Evolutionary conservation across 2,888 invertebrate species (phyloP).

Genomic region (Meloe dianella): DNA sequence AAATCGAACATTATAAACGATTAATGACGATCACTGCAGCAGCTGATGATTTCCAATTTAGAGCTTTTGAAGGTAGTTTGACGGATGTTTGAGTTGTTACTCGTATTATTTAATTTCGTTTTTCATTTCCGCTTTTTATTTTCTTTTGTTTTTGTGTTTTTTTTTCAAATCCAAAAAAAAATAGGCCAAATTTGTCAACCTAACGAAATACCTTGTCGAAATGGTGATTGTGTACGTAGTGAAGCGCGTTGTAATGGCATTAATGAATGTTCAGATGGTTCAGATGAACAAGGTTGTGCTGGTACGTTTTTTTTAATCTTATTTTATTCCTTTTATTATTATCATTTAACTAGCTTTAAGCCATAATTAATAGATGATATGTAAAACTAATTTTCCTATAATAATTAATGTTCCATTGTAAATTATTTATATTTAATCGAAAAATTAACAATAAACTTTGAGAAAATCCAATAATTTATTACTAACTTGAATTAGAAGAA

Average conservation of each 20-base stretch:
- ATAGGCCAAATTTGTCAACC: slow-evolving; percentile 46
- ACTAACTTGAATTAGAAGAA: slow-evolving; percentile 5
- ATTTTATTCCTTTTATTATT: slow-evolving; percentile 27
- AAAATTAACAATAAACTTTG: slow-evolving; percentile 14
- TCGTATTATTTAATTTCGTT: slow-evolving; percentile 30
- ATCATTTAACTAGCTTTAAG: slow-evolving; percentile 10
- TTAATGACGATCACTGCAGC: slow-evolving; percentile 64
- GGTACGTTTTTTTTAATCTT: slow-evolving; percentile 39
- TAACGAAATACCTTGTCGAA: slow-evolving; percentile 60
- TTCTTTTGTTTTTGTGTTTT: slow-evolving; percentile 38
- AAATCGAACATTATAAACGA: slow-evolving; percentile 63
- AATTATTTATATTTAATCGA: neutral
- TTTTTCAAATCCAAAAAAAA: slow-evolving; percentile 45
- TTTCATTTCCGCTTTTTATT: slow-evolving; percentile 39
- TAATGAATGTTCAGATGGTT: slow-evolving; percentile 67
- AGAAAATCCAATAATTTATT: slow-evolving; percentile 13
- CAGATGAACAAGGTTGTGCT: slow-evolving; percentile 64
- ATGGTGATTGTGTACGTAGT: slow-evolving; percentile 58
- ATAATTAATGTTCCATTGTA: neutral
- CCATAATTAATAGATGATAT: neutral
- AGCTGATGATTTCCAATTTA: slow-evolving; percentile 68
- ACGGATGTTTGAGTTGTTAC: slow-evolving; percentile 14
- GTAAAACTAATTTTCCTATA: slow-evolving; percentile 5
- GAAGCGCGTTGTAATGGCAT: slow-evolving; percentile 63
- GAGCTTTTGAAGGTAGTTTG: slow-evolving; percentile 63